Percentiles rank a stretch among this genome's conserved stretches.
These are phyloP conservation scores for Hirtodrosophila duncani DNA, from an alignment of 2,888 invertebrate species.

Conservation along the genomic window DNA sequence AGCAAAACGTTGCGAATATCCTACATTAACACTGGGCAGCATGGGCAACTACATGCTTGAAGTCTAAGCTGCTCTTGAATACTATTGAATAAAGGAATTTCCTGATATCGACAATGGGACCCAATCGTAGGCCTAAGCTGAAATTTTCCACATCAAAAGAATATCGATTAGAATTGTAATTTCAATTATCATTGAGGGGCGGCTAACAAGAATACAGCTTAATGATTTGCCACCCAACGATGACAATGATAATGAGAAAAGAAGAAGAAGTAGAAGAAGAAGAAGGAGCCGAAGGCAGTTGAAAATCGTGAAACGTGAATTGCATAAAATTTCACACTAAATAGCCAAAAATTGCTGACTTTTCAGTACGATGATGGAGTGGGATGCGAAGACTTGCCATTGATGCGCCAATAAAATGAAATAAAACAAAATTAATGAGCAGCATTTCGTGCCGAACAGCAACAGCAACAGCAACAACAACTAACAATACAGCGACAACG, in stretches of 20 bases:
- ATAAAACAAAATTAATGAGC: constrained; percentile 71
- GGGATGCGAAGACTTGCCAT: constrained; percentile 42
- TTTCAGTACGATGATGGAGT: constrained; percentile 17
- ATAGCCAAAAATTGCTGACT: constrained; percentile 54
- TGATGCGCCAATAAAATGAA: constrained; percentile 59
- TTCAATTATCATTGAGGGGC: constrained; percentile 51
- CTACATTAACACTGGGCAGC: constrained; percentile 29
- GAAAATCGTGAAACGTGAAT: constrained; percentile 57
- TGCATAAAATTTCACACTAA: constrained; percentile 61
- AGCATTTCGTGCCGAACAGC: constrained; percentile 45
- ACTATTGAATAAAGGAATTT: too few species aligned
- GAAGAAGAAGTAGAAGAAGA: background rate
- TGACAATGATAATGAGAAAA: constrained; percentile 35
- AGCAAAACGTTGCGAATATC: constrained; percentile 5
- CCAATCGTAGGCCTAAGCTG: too few species aligned
- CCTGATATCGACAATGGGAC: constrained; percentile 1
- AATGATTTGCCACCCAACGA: constrained; percentile 30
- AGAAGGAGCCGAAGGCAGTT: constrained; percentile 28
- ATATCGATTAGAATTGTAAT: constrained; percentile 55
- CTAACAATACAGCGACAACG: constrained; percentile 19
- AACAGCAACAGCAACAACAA: constrained; percentile 11
- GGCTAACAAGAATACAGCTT: constrained; percentile 20
- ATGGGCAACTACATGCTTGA: too few species aligned
- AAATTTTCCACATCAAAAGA: constrained; percentile 27
- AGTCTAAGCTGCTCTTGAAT: too few species aligned